phyloP scores from a whole-genome alignment of 2,113 vertebrate genomes.

The Todiramphus chloris region DNA sequence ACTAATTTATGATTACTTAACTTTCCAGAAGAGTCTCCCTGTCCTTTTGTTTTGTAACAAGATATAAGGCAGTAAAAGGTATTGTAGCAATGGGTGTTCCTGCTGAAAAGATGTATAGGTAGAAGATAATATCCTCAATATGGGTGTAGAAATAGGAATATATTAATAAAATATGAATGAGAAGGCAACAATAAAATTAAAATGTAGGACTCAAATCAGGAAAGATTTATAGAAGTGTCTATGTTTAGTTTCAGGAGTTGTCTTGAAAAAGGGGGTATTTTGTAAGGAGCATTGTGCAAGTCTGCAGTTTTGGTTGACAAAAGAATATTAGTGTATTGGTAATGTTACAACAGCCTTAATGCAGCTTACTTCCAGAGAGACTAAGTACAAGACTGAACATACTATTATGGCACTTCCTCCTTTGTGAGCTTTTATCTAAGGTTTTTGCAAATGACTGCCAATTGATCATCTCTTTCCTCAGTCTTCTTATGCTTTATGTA shows the following conservation, averaged over 20 bases:
- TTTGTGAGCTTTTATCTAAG: background rate
- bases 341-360: background rate
- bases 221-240: background rate
- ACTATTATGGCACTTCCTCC: background rate
- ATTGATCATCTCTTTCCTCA: background rate
- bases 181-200: constrained; percentile 3
- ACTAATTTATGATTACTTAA: background rate
- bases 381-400: background rate
- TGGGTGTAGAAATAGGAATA: background rate
- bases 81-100: background rate
- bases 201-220: background rate
- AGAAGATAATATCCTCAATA: background rate
- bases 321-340: background rate
- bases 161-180: constrained; percentile 13
- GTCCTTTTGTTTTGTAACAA: background rate
- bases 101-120: background rate
- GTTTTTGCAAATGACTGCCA: background rate
- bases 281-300: background rate
- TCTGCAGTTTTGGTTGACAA: background rate
- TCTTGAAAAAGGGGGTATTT: background rate
- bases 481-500: background rate
- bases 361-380: background rate
- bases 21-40: background rate
- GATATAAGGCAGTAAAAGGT: background rate
- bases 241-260: background rate